Conservation (phyloP, 2,113 vertebrate species). For the Chascanopsetta lugubris region DNA sequence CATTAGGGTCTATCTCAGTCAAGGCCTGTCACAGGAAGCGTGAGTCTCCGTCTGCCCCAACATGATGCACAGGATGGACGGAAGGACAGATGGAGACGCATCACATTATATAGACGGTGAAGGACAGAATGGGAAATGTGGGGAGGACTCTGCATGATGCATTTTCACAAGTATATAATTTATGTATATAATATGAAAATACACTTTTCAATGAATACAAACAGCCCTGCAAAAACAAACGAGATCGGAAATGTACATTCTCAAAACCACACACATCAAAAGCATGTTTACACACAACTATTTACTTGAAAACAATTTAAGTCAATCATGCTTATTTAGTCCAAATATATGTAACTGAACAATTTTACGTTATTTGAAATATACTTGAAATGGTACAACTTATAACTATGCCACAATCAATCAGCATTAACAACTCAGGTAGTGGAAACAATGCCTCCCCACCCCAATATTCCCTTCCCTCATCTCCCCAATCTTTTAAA, state of each 20-base stretch:
- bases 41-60: conserved; percentile 12
- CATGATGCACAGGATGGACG: conserved; percentile 5
- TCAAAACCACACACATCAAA: no score
- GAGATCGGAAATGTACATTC: neutral
- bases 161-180: conserved; percentile 18
- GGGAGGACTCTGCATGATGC: neutral
- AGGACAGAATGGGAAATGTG: conserved; percentile 11
- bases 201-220: neutral
- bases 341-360: no score
- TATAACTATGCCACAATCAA: no score
- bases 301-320: no score
- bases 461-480: no score
- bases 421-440: no score
- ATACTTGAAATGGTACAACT: no score
- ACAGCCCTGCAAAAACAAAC: neutral
- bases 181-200: conserved; percentile 18
- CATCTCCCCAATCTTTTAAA: no score
- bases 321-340: no score
- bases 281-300: no score
- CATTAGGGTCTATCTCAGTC: conserved; percentile 42
- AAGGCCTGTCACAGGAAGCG: conserved; percentile 27
- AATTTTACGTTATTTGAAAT: no score
- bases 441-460: no score
- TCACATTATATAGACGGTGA: conserved; percentile 13
- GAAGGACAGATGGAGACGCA: conserved; percentile 11